These are phyloP conservation scores for Sepiola atlantica DNA, from an alignment of 2,888 invertebrate species.

Conservation along the genomic window DNA sequence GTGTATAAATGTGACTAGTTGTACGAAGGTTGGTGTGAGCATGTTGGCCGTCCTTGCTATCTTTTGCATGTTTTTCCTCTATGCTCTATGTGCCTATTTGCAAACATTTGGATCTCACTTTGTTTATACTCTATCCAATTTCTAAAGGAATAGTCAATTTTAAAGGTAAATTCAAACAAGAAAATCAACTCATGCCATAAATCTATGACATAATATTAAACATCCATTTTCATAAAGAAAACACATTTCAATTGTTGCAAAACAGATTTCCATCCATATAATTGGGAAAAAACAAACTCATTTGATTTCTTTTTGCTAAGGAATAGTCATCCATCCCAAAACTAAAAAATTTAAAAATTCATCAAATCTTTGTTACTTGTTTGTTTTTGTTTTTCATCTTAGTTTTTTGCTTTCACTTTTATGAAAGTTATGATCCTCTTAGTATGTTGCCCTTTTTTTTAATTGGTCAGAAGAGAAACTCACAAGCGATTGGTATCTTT, in stretches of 20 bases:
- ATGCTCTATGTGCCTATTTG: constrained; percentile 21
- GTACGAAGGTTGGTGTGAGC: neutral
- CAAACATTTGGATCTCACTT: neutral
- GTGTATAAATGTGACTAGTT: neutral
- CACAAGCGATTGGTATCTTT: neutral
- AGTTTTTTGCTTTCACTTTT: neutral
- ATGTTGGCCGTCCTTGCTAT: neutral
- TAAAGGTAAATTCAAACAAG: neutral
- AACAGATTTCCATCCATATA: too few species aligned
- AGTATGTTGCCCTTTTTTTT: neutral
- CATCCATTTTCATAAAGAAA: too few species aligned
- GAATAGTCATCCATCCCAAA: neutral
- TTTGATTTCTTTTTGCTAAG: neutral
- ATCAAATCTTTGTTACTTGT: neutral
- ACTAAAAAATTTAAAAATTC: neutral
- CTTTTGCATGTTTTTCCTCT: constrained; percentile 14
- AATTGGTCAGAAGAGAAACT: neutral
- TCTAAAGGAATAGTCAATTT: neutral
- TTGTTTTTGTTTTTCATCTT: neutral
- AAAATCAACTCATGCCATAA: neutral
- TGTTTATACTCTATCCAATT: constrained; percentile 15
- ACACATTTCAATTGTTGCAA: too few species aligned
- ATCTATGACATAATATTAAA: neutral
- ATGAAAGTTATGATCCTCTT: neutral
- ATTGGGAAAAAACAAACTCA: neutral